These are phyloP conservation scores for Notocelia uddmanniana DNA, from an alignment of 2,888 invertebrate species.

Conservation along the genomic window DNA sequence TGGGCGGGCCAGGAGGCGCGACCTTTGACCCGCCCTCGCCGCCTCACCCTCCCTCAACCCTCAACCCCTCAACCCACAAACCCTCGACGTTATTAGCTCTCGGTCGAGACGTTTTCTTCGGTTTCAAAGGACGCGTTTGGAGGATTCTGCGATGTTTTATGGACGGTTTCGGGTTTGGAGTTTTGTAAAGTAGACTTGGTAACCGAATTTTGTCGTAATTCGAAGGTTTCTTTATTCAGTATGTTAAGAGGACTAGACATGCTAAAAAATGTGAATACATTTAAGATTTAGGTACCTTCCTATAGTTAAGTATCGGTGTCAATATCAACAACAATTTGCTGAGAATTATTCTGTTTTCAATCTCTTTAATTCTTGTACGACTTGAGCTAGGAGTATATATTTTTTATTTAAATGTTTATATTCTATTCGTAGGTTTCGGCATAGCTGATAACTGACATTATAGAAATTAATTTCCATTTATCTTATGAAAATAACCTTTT, in stretches of 20 bases:
- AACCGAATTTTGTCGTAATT: neutral
- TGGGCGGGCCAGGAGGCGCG: slow-evolving; percentile 69
- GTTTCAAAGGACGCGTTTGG: slow-evolving; percentile 9
- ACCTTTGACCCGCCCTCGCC: slow-evolving; percentile 74
- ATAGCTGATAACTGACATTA: no score
- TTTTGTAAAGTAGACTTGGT: neutral
- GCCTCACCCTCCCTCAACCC: slow-evolving; percentile 58
- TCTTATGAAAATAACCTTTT: no score
- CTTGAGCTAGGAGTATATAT: no score
- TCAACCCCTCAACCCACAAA: slow-evolving; percentile 36
- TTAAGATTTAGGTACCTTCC: no score
- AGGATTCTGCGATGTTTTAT: neutral
- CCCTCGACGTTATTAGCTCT: slow-evolving; percentile 42
- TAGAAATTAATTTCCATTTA: no score
- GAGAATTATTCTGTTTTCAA: no score
- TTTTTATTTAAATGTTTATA: no score
- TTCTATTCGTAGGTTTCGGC: no score
- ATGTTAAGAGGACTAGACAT: neutral
- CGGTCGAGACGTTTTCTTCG: slow-evolving; percentile 22
- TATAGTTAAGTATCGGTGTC: no score
- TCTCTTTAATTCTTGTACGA: no score
- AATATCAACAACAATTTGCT: no score
- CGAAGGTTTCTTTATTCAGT: neutral
- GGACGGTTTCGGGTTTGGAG: slow-evolving; percentile 1
- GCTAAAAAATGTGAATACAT: neutral